These are phyloP conservation scores for Eristalinus sepulchralis DNA, from an alignment of 2,888 invertebrate genomes.

Conservation along the genomic window DNA sequence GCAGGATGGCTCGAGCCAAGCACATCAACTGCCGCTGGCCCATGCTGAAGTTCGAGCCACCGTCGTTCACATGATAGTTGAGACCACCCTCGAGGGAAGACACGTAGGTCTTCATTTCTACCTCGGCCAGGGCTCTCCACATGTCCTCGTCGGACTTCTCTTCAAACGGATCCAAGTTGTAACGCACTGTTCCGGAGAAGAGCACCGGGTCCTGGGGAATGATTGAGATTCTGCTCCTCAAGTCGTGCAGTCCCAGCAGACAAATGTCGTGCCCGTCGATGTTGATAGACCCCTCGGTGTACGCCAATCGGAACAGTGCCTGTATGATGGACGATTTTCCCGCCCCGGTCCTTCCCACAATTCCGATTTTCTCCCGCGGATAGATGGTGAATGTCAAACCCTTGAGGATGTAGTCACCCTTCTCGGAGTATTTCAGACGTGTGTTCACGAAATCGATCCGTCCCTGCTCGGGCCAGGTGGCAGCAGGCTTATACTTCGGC, in stretches of 20 bases:
- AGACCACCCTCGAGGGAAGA: conserved; percentile 83
- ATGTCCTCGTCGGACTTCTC: conserved; percentile 86
- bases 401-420: conserved; percentile 88
- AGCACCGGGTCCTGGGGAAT: conserved; percentile 94
- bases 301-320: conserved; percentile 90
- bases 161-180: conserved; percentile 91
- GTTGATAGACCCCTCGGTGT: conserved; percentile 86
- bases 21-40: conserved; percentile 93
- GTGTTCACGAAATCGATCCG: conserved; percentile 86
- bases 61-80: conserved; percentile 85
- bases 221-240: conserved; percentile 90
- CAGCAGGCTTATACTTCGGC: conserved; percentile 78
- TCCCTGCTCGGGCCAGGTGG: conserved; percentile 87
- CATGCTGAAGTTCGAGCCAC: conserved; percentile 90
- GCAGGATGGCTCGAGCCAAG: conserved; percentile 88
- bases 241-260: conserved; percentile 86
- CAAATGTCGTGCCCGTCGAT: conserved; percentile 87
- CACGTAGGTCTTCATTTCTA: conserved; percentile 86
- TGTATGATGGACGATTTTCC: conserved; percentile 92
- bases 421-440: conserved; percentile 86
- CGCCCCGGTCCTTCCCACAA: conserved; percentile 94
- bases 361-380: conserved; percentile 85
- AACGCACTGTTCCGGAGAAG: conserved; percentile 90
- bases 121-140: conserved; percentile 86
- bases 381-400: conserved; percentile 85